These are phyloP conservation scores for Pholis gunnellus DNA, from an alignment of 2,113 vertebrate species.

Conservation along the genomic window DNA sequence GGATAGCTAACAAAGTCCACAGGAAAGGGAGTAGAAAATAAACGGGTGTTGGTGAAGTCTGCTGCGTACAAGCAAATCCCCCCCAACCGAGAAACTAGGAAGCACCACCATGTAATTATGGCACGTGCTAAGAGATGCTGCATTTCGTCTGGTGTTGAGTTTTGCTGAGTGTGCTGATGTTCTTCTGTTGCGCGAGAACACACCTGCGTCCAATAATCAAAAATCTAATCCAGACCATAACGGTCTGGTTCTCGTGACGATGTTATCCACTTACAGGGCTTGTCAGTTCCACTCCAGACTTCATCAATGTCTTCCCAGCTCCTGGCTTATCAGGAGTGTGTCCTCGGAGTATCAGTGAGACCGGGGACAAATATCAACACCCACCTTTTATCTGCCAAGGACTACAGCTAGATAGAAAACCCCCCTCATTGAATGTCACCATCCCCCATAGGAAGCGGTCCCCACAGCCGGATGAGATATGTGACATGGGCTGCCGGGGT, in stretches of 20 bases:
- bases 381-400: constrained; percentile 76
- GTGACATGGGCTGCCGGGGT: constrained; percentile 73
- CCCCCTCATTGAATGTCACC: constrained; percentile 62
- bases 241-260: constrained; percentile 55
- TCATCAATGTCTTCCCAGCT: constrained; percentile 63
- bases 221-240: constrained; percentile 57
- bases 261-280: constrained; percentile 65
- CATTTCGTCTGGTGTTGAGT: constrained; percentile 1
- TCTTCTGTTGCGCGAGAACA: constrained; percentile 34
- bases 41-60: constrained; percentile 35
- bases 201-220: constrained; percentile 63
- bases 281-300: constrained; percentile 70
- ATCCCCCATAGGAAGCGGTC: constrained; percentile 57
- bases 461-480: constrained; percentile 74
- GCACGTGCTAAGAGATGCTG: constrained; percentile 30
- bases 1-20: constrained; percentile 66
- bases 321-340: constrained; percentile 58
- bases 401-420: constrained; percentile 60
- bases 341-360: constrained; percentile 55
- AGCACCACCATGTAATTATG: constrained; percentile 59
- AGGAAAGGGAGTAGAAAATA: constrained; percentile 44
- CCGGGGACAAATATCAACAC: constrained; percentile 74
- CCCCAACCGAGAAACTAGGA: constrained; percentile 14
- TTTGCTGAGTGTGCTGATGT: constrained; percentile 42
- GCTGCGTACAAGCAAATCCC: constrained; percentile 44